Conservation (phyloP, 53 echinoderm and acorn worm species). For the Mesocentrotus franciscanus region DNA sequence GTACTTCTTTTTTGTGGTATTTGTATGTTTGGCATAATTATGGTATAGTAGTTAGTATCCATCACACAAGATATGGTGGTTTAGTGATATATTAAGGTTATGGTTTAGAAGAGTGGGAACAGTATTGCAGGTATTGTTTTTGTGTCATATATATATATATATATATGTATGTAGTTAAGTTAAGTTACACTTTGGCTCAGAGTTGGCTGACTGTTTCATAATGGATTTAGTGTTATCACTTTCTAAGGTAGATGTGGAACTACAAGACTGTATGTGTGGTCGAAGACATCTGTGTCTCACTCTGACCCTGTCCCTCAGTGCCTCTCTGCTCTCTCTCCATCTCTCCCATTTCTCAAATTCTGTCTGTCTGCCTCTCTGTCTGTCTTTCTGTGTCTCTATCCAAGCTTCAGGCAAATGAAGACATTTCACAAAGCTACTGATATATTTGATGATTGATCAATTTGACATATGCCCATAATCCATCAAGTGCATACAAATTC, state of each 20-base stretch:
- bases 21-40: no score
- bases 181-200: no score
- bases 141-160: no score
- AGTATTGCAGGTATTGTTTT: no score
- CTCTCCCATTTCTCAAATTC: not conserved
- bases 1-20: not conserved
- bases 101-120: no score
- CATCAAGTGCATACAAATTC: no score
- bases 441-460: no score
- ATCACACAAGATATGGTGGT: no score
- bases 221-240: not conserved
- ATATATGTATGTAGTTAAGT: no score
- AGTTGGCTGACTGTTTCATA: not conserved
- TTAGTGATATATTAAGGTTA: no score
- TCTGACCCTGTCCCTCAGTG: not conserved
- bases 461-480: no score
- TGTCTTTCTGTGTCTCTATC: not conserved
- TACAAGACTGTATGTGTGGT: not conserved
- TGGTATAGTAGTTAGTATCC: no score
- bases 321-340: not conserved
- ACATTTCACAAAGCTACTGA: not conserved
- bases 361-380: not conserved
- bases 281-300: not conserved
- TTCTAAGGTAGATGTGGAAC: constrained; percentile 6
- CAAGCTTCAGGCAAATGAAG: not conserved